A percentile compares a stretch with the other conserved stretches of the same genome.
These are phyloP conservation scores for Salmo trutta DNA, from an alignment of 2,797 vertebrate genomes.

Conservation along the genomic window DNA sequence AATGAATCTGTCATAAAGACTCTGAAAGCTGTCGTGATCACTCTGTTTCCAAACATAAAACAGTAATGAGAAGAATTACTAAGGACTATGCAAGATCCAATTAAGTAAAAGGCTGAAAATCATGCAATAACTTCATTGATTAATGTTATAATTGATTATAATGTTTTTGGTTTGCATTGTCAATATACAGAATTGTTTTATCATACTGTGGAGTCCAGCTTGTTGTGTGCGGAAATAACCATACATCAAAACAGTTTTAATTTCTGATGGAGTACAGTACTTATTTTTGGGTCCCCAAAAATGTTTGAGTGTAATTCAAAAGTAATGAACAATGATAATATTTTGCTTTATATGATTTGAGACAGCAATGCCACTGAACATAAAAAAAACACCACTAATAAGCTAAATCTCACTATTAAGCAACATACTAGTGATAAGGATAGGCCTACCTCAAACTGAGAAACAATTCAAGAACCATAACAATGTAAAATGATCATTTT, in stretches of 20 bases:
- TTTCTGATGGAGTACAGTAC: too few relatives aligned
- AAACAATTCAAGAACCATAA: too few relatives aligned
- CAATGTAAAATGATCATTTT: too few relatives aligned
- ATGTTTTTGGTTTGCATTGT: slow-evolving; percentile 54
- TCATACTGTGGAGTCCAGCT: slow-evolving; percentile 38
- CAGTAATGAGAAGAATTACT: slow-evolving; percentile 61
- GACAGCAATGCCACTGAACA: too few relatives aligned
- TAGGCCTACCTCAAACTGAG: too few relatives aligned
- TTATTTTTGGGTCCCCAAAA: too few relatives aligned
- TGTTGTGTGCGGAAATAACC: slow-evolving; percentile 31
- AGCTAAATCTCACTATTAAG: too few relatives aligned
- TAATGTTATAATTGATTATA: slow-evolving; percentile 74
- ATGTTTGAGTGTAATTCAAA: too few relatives aligned
- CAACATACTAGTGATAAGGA: too few relatives aligned
- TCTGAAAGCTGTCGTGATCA: slow-evolving; percentile 36
- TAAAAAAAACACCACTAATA: not conserved
- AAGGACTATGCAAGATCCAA: slow-evolving; percentile 61
- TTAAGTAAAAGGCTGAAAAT: slow-evolving; percentile 75
- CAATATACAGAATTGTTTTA: slow-evolving; percentile 38
- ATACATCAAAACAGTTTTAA: slow-evolving; percentile 36
- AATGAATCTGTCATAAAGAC: slow-evolving; percentile 51
- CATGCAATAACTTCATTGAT: slow-evolving; percentile 62
- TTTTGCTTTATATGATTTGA: too few relatives aligned
- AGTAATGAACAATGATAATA: too few relatives aligned
- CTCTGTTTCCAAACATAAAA: slow-evolving; percentile 47